Conservation (phyloP, 2,113 vertebrate genomes). For the Chionis minor region DNA sequence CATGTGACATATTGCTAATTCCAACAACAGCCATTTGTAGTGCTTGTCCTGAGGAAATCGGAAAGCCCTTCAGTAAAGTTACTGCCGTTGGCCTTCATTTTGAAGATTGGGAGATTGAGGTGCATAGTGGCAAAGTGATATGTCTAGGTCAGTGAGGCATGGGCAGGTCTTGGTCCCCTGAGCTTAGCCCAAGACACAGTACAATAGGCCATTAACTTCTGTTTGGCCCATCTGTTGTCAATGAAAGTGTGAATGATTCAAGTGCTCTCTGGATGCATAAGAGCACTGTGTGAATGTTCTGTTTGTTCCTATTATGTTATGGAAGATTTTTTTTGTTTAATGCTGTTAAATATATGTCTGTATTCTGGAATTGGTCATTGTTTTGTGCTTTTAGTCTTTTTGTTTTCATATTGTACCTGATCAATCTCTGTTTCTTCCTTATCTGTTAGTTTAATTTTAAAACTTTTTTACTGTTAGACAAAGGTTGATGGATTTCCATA, state of each 20-base stretch:
- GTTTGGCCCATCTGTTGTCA: not conserved
- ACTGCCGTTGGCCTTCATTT: not conserved
- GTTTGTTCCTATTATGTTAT: not conserved
- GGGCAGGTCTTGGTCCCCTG: not conserved
- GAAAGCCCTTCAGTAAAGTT: not conserved
- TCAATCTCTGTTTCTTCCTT: not conserved
- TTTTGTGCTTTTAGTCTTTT: not conserved
- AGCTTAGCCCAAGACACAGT: not conserved
- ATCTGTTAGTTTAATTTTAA: not conserved
- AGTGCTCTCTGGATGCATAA: not conserved
- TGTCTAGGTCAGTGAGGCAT: not conserved
- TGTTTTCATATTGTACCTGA: not conserved
- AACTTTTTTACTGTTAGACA: not conserved
- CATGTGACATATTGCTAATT: not conserved
- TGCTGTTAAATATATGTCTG: fast-evolving
- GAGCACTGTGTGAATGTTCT: not conserved
- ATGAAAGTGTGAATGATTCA: not conserved
- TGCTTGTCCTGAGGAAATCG: not conserved
- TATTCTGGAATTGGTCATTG: not conserved
- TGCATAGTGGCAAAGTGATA: not conserved
- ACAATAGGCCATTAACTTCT: not conserved
- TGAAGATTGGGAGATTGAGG: not conserved
- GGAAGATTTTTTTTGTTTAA: not conserved
- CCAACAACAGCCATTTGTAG: not conserved
- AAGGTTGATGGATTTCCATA: not conserved